phyloP scores from a whole-genome alignment of 2,888 invertebrate genomes.

The Linyphia triangularis region DNA sequence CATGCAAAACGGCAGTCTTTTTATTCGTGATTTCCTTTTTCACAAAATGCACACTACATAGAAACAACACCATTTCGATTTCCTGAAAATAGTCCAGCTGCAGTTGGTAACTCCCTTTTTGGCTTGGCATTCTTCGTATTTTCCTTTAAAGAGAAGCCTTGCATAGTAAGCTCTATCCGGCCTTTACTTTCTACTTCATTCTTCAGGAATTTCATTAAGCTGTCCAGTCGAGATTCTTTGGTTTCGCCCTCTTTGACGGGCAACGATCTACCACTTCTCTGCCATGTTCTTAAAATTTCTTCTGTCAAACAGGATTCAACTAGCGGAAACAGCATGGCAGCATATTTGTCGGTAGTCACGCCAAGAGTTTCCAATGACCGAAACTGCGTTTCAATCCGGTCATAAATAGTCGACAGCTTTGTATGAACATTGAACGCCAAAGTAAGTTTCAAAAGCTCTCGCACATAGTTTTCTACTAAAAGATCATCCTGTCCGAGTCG shows the following conservation, averaged over 20 bases:
- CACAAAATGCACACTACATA: neutral
- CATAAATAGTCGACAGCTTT: neutral
- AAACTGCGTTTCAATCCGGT: neutral
- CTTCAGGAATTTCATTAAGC: too few relatives aligned
- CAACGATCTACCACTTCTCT: neutral
- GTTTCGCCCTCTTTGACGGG: neutral
- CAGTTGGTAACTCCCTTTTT: too few relatives aligned
- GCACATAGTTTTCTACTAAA: neutral
- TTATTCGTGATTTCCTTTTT: neutral
- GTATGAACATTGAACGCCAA: neutral
- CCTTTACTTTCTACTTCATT: too few relatives aligned
- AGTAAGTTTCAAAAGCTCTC: constrained; percentile 1
- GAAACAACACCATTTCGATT: neutral
- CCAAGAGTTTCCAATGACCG: neutral
- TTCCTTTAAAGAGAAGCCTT: too few relatives aligned
- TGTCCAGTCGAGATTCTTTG: neutral
- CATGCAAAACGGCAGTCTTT: neutral
- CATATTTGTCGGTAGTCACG: neutral
- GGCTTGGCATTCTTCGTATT: too few relatives aligned
- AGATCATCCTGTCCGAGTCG: neutral
- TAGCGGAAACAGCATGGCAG: neutral
- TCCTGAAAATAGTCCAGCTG: too few relatives aligned
- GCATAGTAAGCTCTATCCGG: too few relatives aligned
- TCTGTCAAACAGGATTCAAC: constrained; percentile 13
- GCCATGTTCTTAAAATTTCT: neutral